These are phyloP conservation scores for Rhopilema esculentum DNA, from an alignment of 30 jellyfish, hydroid and myxozoan genomes.

Conservation along the genomic window DNA sequence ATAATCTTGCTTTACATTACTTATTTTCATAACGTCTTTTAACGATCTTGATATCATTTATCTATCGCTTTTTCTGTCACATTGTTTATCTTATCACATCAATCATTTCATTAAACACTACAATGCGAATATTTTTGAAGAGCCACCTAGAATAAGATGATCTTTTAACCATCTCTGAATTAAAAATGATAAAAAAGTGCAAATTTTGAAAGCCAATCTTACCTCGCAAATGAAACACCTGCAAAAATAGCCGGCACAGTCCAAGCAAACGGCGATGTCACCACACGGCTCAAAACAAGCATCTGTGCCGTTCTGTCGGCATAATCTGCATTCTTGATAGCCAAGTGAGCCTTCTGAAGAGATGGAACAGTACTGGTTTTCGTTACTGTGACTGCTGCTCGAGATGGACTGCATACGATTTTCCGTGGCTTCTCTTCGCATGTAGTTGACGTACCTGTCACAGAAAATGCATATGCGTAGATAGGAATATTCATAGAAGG, in stretches of 20 bases:
- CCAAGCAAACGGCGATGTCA: constrained; percentile 48
- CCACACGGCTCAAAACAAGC: constrained; percentile 68
- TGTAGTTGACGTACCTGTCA: background rate
- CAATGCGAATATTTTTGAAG: no score
- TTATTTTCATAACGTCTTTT: no score
- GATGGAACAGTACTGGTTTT: constrained; percentile 6
- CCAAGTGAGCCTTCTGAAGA: constrained; percentile 63
- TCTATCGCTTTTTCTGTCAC: no score
- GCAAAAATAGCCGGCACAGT: constrained; percentile 64
- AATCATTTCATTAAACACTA: no score
- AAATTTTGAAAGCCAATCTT: background rate
- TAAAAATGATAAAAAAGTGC: background rate
- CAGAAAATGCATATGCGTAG: no score
- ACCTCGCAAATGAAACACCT: constrained; percentile 62
- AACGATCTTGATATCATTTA: no score
- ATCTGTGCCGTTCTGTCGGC: constrained; percentile 54
- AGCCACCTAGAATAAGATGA: background rate
- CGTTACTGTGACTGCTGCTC: background rate
- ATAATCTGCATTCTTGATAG: constrained; percentile 47
- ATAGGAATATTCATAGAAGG: constrained; percentile 10
- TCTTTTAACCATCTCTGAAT: background rate
- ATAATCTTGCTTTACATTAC: no score
- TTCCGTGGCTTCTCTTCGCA: background rate
- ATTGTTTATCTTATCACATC: no score
- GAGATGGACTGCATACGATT: background rate